Evolutionary conservation across 2,888 invertebrate species (phyloP), one percentile per base, ranked within the genome.

Genomic region (Drosophila testacea): DNA sequence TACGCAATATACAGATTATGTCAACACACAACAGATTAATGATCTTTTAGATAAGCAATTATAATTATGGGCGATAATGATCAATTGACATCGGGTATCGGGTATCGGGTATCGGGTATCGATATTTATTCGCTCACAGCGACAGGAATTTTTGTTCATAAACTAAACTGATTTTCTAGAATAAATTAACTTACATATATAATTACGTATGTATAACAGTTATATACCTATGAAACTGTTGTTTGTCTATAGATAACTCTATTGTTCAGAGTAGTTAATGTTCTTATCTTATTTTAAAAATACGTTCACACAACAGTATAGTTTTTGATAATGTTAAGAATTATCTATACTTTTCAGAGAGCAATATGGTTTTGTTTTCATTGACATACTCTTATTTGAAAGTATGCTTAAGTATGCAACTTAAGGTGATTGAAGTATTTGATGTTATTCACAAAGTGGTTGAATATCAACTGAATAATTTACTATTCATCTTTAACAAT

Each of bases 1-100:
- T 28, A 42, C 63, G 41, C 51, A 55, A 50, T 64, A 39, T 50
- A 28, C 42, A 64, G 42, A 39, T 39, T 50, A 44, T 39, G 32
- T 50, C 39, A 22, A 54, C 13, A 44, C 13, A 44, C 9, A 54
- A 55, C 22, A n/a, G 22, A n/a, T 55, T 5, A 7, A 30, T 30
- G 41, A 13, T 51, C n/a, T 34, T 6, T 1, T 9, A 42, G 22
- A 32, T 39, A 36, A 13, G 22, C 22, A 22, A 30, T 30, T 30
- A 30, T 28, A 22, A 16, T 22, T 36, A 22, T 30, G 42, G 30
- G 48, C 46, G 2, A 36, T 52, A 46, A 57, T 11, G n/a, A 6
- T 44, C 22, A 60, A n/a, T 10, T 46, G 46, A 46, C 34, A 16
- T 16, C 22, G 42, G 10, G 22, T 22, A 16, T 16, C 16, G 9